Conservation (phyloP, 2,113 vertebrate genomes). For the Pangasianodon gigas region DNA sequence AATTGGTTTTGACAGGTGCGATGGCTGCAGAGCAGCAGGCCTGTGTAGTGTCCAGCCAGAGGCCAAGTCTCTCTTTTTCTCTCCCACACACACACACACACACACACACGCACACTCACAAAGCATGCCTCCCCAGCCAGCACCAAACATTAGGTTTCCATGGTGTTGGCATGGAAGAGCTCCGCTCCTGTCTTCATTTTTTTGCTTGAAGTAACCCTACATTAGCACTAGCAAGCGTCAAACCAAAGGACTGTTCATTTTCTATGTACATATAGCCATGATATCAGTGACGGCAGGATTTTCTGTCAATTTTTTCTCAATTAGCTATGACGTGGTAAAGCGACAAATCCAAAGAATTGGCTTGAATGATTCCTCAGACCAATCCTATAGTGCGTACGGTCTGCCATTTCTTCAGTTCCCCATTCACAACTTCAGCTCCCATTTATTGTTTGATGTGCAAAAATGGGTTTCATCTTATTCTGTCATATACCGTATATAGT, state of each 20-base stretch:
- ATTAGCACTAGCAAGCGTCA: not conserved
- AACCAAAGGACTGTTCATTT: not conserved
- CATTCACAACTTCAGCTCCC: not conserved
- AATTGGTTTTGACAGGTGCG: slow-evolving; percentile 56
- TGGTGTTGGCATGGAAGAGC: slow-evolving; percentile 17
- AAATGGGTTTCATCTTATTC: not conserved
- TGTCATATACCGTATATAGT: not conserved
- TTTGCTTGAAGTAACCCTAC: slow-evolving; percentile 56
- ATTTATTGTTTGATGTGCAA: not conserved
- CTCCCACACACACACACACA: slow-evolving; percentile 14
- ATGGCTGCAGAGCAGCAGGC: slow-evolving; percentile 49
- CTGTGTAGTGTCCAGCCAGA: slow-evolving; percentile 48
- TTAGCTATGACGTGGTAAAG: not conserved
- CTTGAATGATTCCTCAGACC: not conserved
- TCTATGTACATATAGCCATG: not conserved
- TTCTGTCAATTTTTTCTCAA: too few species aligned
- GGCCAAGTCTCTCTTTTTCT: slow-evolving; percentile 20
- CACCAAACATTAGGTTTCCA: slow-evolving; percentile 33
- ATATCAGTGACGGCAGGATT: not conserved
- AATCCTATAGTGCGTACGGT: not conserved
- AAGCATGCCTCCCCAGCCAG: not conserved
- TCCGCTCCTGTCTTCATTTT: slow-evolving; percentile 54
- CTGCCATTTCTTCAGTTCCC: not conserved
- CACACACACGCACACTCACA: slow-evolving; percentile 9
- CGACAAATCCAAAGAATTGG: not conserved